A percentile compares a stretch with the other conserved stretches of the same genome.
Evolutionary conservation across 2,113 vertebrate species (phyloP).

Genomic region (Prionailurus bengalensis): DNA sequence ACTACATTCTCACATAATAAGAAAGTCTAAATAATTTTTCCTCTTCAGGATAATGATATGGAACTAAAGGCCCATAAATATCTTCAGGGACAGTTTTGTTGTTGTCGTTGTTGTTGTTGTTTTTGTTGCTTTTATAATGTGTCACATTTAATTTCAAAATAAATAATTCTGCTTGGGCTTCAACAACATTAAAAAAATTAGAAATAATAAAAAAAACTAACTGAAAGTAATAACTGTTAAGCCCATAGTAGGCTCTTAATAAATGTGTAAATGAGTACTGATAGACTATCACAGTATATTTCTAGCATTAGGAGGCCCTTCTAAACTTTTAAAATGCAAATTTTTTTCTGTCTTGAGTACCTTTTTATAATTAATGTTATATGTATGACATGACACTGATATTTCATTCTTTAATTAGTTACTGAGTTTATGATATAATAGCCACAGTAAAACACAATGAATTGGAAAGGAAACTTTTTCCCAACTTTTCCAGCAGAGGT

Average conservation of each 20-base stretch:
- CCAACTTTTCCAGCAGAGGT: slow-evolving; percentile 68
- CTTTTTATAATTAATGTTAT: slow-evolving; percentile 37
- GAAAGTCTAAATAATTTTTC: slow-evolving; percentile 77
- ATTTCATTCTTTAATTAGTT: slow-evolving; percentile 60
- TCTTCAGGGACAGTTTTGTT: slow-evolving; percentile 32
- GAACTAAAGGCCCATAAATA: slow-evolving; percentile 72
- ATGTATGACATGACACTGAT: slow-evolving; percentile 13
- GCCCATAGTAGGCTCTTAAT: neutral
- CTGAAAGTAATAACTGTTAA: slow-evolving; percentile 19
- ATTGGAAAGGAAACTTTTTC: slow-evolving; percentile 2
- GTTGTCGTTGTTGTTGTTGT: neutral
- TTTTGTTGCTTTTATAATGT: neutral
- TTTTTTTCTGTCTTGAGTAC: neutral
- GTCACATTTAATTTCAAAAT: slow-evolving; percentile 66
- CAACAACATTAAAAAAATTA: slow-evolving; percentile 1
- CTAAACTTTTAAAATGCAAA: slow-evolving; percentile 33
- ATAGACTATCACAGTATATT: neutral
- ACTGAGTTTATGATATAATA: slow-evolving; percentile 9
- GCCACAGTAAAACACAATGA: slow-evolving; percentile 51
- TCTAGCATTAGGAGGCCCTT: neutral
- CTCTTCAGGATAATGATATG: slow-evolving; percentile 72
- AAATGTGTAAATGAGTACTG: neutral
- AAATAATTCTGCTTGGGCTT: slow-evolving; percentile 60
- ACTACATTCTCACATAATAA: slow-evolving; percentile 72
- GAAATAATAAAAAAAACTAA: slow-evolving; percentile 41